These are phyloP conservation scores for Chionodraco myersi DNA, from an alignment of 2,113 vertebrate species.

Conservation along the genomic window DNA sequence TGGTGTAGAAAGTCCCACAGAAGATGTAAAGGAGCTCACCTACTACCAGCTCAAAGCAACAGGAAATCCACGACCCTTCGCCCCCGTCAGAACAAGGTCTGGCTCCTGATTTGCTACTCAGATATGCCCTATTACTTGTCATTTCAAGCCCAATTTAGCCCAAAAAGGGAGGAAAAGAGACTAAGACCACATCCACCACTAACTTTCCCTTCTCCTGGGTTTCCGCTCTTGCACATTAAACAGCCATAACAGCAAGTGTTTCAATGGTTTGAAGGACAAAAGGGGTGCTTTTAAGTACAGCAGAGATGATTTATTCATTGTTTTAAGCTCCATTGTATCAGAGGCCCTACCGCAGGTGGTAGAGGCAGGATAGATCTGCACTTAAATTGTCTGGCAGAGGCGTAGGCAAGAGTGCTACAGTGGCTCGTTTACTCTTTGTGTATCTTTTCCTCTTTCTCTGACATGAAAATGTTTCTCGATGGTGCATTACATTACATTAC, in stretches of 20 bases:
- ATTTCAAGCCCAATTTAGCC: constrained; percentile 41
- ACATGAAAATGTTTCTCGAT: background rate
- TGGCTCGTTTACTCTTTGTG: constrained; percentile 18
- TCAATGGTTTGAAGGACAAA: constrained; percentile 58
- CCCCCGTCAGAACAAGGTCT: constrained; percentile 14
- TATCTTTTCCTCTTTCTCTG: constrained; percentile 11
- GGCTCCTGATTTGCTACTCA: constrained; percentile 4
- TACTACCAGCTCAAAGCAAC: background rate
- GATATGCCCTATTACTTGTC: constrained; percentile 22
- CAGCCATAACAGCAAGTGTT: constrained; percentile 28
- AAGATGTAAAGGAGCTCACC: background rate
- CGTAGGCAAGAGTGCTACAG: constrained; percentile 26
- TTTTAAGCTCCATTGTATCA: constrained; percentile 53
- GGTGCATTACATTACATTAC: too few species aligned
- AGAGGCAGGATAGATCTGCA: constrained; percentile 36
- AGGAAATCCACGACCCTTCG: constrained; percentile 4
- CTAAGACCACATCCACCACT: background rate
- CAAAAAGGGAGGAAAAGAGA: constrained; percentile 1
- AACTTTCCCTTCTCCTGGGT: constrained; percentile 7
- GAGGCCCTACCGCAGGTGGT: constrained; percentile 36
- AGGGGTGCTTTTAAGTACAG: constrained; percentile 41
- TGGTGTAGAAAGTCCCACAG: background rate
- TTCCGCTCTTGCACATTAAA: constrained; percentile 39
- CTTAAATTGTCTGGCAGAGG: constrained; percentile 52
- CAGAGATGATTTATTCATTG: constrained; percentile 57